Percentiles rank a stretch among this genome's conserved stretches.
phyloP scores from a whole-genome alignment of 2,113 vertebrate genomes.

The Myotis davidii region DNA sequence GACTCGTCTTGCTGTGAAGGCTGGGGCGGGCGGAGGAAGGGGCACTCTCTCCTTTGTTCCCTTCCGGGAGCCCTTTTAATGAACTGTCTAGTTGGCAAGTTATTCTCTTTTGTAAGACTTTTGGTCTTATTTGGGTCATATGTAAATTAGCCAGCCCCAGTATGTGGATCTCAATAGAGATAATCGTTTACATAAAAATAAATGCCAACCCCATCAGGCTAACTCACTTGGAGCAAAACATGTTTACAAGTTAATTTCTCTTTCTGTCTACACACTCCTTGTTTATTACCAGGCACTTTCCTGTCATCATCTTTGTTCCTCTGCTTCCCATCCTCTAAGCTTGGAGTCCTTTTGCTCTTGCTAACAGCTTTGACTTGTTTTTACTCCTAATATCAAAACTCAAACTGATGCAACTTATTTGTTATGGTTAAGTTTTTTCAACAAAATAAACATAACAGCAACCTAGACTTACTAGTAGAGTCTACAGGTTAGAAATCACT shows the following conservation, averaged over 20 bases:
- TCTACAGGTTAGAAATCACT: background rate
- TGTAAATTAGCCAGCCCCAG: background rate
- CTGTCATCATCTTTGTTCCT: background rate
- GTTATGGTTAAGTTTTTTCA: background rate
- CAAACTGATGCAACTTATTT: background rate
- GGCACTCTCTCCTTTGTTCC: background rate
- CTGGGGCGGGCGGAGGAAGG: no score
- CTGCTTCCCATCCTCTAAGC: background rate
- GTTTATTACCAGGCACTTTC: background rate
- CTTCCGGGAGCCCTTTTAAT: background rate
- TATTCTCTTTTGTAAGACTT: background rate
- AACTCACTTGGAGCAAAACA: background rate
- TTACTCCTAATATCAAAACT: background rate
- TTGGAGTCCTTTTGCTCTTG: background rate
- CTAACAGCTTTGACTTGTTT: background rate
- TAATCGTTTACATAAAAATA: constrained; percentile 47
- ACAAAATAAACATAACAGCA: background rate
- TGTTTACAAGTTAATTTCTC: constrained; percentile 22
- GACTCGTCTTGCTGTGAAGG: background rate
- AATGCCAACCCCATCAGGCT: background rate
- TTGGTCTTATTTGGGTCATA: background rate
- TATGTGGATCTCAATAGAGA: constrained; percentile 28
- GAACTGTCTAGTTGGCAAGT: background rate
- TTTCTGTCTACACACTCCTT: background rate
- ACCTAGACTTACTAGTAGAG: background rate